A percentile compares a stretch with the other conserved stretches of the same genome.
Conservation (phyloP, 2,888 invertebrate genomes). For the Ennomos erosarius region DNA sequence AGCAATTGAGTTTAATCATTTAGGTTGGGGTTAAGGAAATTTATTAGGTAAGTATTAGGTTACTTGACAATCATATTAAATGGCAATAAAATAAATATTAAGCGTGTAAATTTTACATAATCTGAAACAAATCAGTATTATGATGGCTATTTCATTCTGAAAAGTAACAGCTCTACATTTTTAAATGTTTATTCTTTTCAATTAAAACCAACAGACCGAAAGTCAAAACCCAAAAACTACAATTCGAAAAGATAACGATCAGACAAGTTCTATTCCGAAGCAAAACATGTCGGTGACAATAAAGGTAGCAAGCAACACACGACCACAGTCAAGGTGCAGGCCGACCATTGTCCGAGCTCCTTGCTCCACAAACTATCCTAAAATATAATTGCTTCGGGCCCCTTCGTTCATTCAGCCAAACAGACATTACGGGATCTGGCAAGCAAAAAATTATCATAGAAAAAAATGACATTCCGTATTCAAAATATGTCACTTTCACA, state of each 20-base stretch:
- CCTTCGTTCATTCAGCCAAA: slow-evolving; percentile 56
- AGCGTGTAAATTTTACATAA: too few species aligned
- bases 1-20: too few species aligned
- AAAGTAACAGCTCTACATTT: too few species aligned
- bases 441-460: slow-evolving; percentile 55
- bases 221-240: slow-evolving; percentile 36
- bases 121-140: too few species aligned
- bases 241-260: slow-evolving; percentile 56
- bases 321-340: slow-evolving; percentile 70
- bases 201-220: slow-evolving; percentile 8
- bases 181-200: too few species aligned
- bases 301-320: slow-evolving; percentile 60
- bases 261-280: slow-evolving; percentile 58
- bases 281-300: slow-evolving; percentile 64
- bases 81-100: too few species aligned
- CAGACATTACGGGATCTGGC: slow-evolving; percentile 47
- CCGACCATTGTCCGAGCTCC: slow-evolving; percentile 65
- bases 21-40: too few species aligned
- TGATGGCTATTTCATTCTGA: too few species aligned
- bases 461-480: slow-evolving; percentile 75
- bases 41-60: too few species aligned
- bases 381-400: slow-evolving; percentile 82
- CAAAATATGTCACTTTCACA: slow-evolving; percentile 82
- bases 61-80: too few species aligned
- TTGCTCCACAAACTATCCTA: slow-evolving; percentile 63